Evolutionary conservation across 2,888 invertebrate species (phyloP).

Genomic region (Scaptomyza tumidula): DNA sequence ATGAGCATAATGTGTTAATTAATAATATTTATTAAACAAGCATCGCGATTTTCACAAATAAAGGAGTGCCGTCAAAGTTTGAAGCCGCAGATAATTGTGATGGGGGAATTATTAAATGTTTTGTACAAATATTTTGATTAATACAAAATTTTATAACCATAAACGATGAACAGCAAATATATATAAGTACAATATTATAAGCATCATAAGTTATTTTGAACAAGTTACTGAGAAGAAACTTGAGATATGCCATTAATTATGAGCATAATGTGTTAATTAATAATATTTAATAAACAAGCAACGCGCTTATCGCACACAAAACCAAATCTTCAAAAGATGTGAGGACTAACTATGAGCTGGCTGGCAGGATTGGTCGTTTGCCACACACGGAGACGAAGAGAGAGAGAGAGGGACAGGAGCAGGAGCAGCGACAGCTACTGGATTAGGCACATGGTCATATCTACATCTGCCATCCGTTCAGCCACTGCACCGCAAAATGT

Average conservation of each 20-base stretch:
- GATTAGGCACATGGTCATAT: conserved; percentile 52
- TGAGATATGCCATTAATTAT: conserved; percentile 14
- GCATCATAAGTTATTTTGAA: background rate
- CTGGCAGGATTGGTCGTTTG: conserved; percentile 8
- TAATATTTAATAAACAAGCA: conserved; percentile 73
- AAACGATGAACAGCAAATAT: no score
- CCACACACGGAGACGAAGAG: background rate
- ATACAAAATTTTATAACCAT: no score
- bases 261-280: conserved; percentile 60
- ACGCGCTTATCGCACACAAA: conserved; percentile 24
- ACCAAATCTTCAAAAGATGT: conserved; percentile 7
- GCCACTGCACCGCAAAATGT: conserved; percentile 55
- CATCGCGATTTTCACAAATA: conserved; percentile 34
- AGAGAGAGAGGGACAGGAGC: conserved; percentile 16
- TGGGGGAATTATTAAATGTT: background rate
- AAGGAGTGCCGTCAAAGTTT: background rate
- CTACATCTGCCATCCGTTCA: conserved; percentile 57
- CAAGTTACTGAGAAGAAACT: background rate
- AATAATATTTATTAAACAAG: conserved; percentile 77
- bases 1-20: conserved; percentile 58
- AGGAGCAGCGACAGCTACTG: conserved; percentile 38
- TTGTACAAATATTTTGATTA: no score
- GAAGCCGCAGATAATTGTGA: background rate
- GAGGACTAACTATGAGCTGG: conserved; percentile 7
- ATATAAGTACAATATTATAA: no score